phyloP scores from a whole-genome alignment of 2,797 vertebrate species.

The Iguana delicatissima region DNA sequence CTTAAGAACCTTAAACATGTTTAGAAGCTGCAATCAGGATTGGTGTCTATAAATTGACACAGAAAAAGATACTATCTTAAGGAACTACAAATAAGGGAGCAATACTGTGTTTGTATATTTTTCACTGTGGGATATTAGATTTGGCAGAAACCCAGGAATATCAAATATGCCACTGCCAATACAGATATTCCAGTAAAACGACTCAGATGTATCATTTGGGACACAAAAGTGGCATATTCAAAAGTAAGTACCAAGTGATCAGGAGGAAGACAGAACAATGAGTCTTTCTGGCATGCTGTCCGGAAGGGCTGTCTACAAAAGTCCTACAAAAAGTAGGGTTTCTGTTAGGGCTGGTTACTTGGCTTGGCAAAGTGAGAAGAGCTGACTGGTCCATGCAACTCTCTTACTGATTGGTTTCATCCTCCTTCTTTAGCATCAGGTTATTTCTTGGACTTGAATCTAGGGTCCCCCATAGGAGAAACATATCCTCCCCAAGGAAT shows the following conservation, averaged over 20 bases:
- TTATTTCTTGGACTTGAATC: background rate
- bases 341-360: background rate
- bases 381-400: background rate
- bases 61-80: background rate
- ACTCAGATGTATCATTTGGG: background rate
- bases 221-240: background rate
- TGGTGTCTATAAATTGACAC: background rate
- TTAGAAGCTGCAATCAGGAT: background rate
- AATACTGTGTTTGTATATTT: background rate
- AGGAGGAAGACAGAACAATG: background rate
- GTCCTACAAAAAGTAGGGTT: background rate
- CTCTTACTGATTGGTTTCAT: background rate
- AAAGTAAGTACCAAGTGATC: background rate
- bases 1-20: constrained; percentile 1
- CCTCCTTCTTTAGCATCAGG: background rate
- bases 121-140: background rate
- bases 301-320: background rate
- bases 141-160: background rate
- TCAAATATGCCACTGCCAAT: background rate
- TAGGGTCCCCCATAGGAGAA: no score
- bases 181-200: background rate
- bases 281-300: background rate
- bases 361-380: background rate
- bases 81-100: background rate
- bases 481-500: no score